Percentiles rank a stretch among this genome's conserved stretches.
Evolutionary conservation across 1,140 invertebrate genomes (phyloP).

Genomic region (Metaphire vulgaris): DNA sequence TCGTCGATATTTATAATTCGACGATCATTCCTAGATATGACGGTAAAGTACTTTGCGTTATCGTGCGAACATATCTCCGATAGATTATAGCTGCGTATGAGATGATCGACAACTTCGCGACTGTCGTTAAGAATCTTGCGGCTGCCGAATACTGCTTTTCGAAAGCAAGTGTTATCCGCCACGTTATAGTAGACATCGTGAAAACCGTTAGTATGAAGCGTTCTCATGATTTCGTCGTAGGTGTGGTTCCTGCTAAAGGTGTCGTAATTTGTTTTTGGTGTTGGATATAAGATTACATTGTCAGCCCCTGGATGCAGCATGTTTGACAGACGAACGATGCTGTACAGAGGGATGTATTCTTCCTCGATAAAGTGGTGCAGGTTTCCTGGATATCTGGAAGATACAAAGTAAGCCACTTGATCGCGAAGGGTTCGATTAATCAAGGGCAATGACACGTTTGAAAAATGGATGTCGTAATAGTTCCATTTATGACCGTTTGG

Average conservation of each 20-base stretch:
- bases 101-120: not conserved
- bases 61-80: not conserved
- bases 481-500: not conserved
- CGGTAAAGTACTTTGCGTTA: not conserved
- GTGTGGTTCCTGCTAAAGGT: not conserved
- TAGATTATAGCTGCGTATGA: not conserved
- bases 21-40: not conserved
- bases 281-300: constrained; percentile 1
- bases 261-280: not conserved
- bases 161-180: constrained; percentile 3
- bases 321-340: not conserved
- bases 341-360: constrained; percentile 6
- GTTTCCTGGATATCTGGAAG: constrained; percentile 9
- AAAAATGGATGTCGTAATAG: constrained; percentile 4
- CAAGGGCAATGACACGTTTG: not conserved
- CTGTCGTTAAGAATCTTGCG: not conserved
- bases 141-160: constrained; percentile 11
- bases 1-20: not conserved
- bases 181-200: constrained; percentile 16
- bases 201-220: not conserved
- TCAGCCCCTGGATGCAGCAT: not conserved
- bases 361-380: constrained; percentile 18
- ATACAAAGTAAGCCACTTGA: constrained; percentile 3
- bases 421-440: no score
- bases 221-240: not conserved